phyloP scores from a whole-genome alignment of 30 jellyfish, hydroid and myxozoan species.

The Sanderia malayensis region DNA sequence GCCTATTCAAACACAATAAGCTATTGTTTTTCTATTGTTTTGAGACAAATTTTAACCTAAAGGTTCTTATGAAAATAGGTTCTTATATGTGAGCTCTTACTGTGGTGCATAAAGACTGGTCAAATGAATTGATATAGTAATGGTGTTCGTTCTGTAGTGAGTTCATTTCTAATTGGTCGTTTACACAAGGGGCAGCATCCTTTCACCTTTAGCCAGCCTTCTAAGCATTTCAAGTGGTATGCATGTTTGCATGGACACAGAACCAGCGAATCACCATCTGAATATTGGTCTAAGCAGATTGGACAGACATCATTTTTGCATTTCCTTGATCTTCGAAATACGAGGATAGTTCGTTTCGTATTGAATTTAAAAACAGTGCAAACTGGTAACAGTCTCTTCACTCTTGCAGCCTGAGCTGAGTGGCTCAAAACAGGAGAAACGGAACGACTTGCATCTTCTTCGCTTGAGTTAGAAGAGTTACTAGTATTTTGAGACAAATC shows the following conservation, averaged over 20 bases:
- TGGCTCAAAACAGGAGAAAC: neutral
- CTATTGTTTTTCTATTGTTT: no score
- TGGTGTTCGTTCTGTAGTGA: constrained; percentile 23
- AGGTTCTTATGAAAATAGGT: neutral
- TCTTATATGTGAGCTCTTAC: no score
- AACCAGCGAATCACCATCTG: constrained; percentile 8
- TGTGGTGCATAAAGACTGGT: no score
- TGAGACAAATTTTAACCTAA: no score
- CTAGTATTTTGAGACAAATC: neutral
- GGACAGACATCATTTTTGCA: constrained; percentile 48
- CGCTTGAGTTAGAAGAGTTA: no score
- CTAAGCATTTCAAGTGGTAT: constrained; percentile 33
- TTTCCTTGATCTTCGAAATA: constrained; percentile 21
- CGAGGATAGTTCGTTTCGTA: neutral
- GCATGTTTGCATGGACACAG: constrained; percentile 56
- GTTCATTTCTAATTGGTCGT: constrained; percentile 21
- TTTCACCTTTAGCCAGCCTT: constrained; percentile 42
- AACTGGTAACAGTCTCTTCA: constrained; percentile 21
- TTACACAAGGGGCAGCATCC: constrained; percentile 44
- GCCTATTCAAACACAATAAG: no score
- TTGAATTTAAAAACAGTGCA: constrained; percentile 13
- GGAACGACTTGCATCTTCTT: neutral
- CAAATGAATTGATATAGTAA: constrained; percentile 12
- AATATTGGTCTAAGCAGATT: constrained; percentile 30
- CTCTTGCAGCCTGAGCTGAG: constrained; percentile 26